Base-by-base conservation (phyloP, 2,113 vertebrate genomes). In the Ciconia boyciana region DNA sequence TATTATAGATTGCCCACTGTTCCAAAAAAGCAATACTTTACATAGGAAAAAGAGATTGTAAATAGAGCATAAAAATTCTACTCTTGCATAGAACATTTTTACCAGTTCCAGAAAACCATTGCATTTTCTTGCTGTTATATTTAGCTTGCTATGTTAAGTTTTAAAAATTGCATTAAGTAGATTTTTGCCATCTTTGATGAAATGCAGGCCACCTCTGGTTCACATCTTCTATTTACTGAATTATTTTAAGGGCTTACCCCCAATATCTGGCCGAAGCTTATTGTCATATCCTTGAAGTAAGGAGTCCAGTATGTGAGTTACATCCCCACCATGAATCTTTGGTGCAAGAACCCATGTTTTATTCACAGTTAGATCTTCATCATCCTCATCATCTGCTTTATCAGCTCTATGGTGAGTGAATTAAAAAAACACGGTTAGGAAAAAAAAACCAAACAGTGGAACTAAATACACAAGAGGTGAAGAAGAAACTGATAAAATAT, bases 281-380 rank as follows among this genome's bases (percentile, higher is more conserved):
- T 98, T 99, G 97, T 99, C 99, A 78, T 99, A 99, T 39, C 99
- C 99, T 96, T 98, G 98, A 92, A 99, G 98, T 93, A 99, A 98
- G 55, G 99, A 99, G 46, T 99, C 99, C 77, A 99, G 97, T 94
- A 99, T 99, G 94, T 99, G 97, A 90, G 99, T 99, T 95, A 99
- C 99, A 82, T 99, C 99, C 51, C 99, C 99, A 96, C 99, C 99
- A 34, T 99, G 99, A 96, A 99, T 98, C 98, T 99, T 99, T 44
- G 99, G 99, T 69, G 99, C 99, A 91, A 99, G 98, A 81, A 99
- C 99, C 99, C 99, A 99, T 20, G 99, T 99, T 98, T 99, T 99
- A 95, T 99, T 99, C 89, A 99, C 98, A 5, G 97, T 99, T 80
- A 99, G 98, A 72, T 99, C 99, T 85, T 99, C 99, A 94, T 99